Evolutionary conservation across 2,113 vertebrate species (phyloP).

Genomic region (Ancistrus triradiatus): DNA sequence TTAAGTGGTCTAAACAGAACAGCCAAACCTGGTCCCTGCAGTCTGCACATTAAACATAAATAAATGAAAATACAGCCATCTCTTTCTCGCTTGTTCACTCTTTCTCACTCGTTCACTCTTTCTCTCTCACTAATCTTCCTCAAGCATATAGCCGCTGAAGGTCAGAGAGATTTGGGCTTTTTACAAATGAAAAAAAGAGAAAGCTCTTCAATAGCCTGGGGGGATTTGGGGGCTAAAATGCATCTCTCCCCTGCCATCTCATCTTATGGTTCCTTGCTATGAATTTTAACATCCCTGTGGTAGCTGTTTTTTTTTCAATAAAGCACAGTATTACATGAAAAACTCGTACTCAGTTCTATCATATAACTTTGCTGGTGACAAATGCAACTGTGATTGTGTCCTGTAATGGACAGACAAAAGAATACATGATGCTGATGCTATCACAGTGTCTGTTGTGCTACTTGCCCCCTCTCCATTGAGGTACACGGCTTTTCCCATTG

Average conservation of each 20-base stretch:
- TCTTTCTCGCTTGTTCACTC: conserved; percentile 23
- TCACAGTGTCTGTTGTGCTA: not conserved
- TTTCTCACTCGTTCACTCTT: not conserved
- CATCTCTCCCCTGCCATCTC: conserved; percentile 28
- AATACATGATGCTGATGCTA: conserved; percentile 17
- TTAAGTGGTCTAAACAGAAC: conserved; percentile 45
- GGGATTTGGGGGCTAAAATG: conserved; percentile 33
- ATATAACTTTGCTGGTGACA: not conserved
- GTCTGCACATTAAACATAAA: conserved; percentile 54
- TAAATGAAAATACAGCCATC: conserved; percentile 52
- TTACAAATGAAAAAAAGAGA: conserved; percentile 48
- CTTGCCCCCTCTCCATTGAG: conserved; percentile 5
- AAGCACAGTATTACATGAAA: not conserved
- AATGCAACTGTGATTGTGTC: too few relatives aligned
- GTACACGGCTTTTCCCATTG: conserved; percentile 16
- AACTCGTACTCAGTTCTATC: not conserved
- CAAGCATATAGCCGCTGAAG: conserved; percentile 41
- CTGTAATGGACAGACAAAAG: conserved; percentile 1
- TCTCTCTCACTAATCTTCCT: conserved; percentile 3
- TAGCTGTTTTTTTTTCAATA: conserved; percentile 3
- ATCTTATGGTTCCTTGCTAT: conserved; percentile 21
- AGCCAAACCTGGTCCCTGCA: conserved; percentile 18
- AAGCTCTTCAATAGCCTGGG: conserved; percentile 23
- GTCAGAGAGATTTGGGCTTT: conserved; percentile 44
- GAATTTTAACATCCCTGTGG: conserved; percentile 25